These are phyloP conservation scores for Phthorimaea operculella DNA, from an alignment of 1,140 invertebrate species.

Conservation along the genomic window DNA sequence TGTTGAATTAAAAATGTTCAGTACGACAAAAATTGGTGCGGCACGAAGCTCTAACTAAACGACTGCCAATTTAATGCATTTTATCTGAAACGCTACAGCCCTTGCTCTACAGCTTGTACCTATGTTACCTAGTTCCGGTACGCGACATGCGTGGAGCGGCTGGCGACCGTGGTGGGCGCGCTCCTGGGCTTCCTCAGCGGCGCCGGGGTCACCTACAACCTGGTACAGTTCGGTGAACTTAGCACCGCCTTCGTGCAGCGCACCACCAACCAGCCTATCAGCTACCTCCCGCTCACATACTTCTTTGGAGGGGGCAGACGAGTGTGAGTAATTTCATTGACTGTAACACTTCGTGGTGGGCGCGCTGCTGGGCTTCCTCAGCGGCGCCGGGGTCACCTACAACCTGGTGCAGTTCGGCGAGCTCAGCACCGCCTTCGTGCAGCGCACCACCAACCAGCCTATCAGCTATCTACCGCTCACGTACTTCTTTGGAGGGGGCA, in stretches of 20 bases:
- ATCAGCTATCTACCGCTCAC: slow-evolving; percentile 63
- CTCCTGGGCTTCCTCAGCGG: slow-evolving; percentile 50
- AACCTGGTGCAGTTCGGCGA: slow-evolving; percentile 78
- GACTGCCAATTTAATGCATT: too few species aligned
- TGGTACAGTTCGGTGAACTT: slow-evolving; percentile 78
- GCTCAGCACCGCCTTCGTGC: slow-evolving; percentile 75
- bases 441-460: slow-evolving; percentile 45
- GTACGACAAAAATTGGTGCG: too few species aligned
- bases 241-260: slow-evolving; percentile 74
- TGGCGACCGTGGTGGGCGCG: slow-evolving; percentile 47
- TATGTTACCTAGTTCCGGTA: slow-evolving; percentile 48
- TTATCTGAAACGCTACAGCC: too few species aligned
- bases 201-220: slow-evolving; percentile 71
- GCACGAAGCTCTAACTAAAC: too few species aligned
- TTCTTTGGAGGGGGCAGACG: slow-evolving; percentile 66
- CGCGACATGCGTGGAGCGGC: slow-evolving; percentile 47
- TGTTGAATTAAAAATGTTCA: too few species aligned
- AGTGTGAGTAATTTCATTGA: slow-evolving; percentile 72
- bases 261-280: slow-evolving; percentile 38
- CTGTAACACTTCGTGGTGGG: too few species aligned
- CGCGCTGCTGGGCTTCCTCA: slow-evolving; percentile 45
- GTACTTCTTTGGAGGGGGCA: slow-evolving; percentile 64
- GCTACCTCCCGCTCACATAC: slow-evolving; percentile 58
- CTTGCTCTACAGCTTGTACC: too few species aligned
- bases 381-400: slow-evolving; percentile 68